These are phyloP conservation scores for Equus quagga DNA, from an alignment of 2,113 vertebrate genomes.

Conservation along the genomic window DNA sequence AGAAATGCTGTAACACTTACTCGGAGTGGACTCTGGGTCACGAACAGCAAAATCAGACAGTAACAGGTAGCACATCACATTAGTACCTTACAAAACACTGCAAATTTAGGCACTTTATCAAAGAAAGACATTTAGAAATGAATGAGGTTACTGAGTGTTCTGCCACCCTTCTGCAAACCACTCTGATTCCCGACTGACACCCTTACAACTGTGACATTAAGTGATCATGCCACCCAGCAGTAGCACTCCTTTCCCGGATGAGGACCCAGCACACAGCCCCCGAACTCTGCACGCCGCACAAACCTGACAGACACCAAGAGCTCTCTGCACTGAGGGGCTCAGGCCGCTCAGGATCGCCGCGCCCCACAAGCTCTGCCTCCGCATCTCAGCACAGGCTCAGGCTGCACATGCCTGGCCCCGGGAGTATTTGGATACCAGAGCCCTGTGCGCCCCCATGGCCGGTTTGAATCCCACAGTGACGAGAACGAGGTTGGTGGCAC, in stretches of 20 bases:
- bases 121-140: background rate
- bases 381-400: no score
- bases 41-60: background rate
- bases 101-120: conserved; percentile 84
- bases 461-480: background rate
- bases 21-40: conserved; percentile 37
- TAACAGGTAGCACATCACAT: background rate
- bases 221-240: accelerated
- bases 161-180: background rate
- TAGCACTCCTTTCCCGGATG: accelerated
- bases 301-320: accelerated
- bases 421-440: no score
- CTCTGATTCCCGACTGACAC: accelerated
- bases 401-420: no score
- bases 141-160: background rate
- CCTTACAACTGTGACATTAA: no score
- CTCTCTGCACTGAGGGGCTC: background rate
- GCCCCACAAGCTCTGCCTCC: no score
- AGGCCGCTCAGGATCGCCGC: no score
- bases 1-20: conserved; percentile 55
- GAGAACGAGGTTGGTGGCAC: accelerated
- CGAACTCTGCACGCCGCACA: background rate
- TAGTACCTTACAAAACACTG: conserved; percentile 62
- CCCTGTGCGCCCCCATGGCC: accelerated
- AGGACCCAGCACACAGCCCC: background rate